Conservation (phyloP, 2,888 invertebrate genomes). For the Drosophila acutilabella region DNA sequence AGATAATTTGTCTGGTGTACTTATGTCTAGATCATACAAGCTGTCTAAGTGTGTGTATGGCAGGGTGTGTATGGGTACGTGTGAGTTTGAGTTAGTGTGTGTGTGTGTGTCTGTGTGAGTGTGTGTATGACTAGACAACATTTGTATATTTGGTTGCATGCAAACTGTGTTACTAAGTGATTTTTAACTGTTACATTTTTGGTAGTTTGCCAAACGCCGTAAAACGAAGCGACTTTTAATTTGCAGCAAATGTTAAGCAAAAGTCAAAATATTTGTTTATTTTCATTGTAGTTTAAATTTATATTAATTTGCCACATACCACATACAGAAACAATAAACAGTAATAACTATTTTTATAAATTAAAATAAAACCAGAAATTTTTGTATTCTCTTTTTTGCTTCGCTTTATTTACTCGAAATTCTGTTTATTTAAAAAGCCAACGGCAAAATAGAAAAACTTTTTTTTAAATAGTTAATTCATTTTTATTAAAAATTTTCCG, state of each 20-base stretch:
- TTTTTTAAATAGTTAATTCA: constrained; percentile 4
- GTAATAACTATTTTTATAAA: constrained; percentile 29
- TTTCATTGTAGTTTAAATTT: not conserved
- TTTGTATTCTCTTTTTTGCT: constrained; percentile 6
- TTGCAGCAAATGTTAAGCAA: constrained; percentile 17
- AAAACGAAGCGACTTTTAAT: constrained; percentile 41
- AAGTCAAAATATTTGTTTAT: too few species aligned
- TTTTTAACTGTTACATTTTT: constrained; percentile 35
- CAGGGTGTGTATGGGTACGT: not conserved
- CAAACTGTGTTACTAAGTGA: constrained; percentile 60
- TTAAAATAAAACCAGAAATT: not conserved
- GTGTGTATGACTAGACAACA: constrained; percentile 52
- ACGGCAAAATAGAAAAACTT: constrained; percentile 1
- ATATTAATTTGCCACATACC: constrained; percentile 8
- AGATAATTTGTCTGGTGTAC: constrained; percentile 79
- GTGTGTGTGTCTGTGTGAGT: not conserved
- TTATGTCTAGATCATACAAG: constrained; percentile 70
- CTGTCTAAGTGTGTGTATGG: constrained; percentile 26
- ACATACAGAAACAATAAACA: constrained; percentile 13
- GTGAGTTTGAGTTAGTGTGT: constrained; percentile 7
- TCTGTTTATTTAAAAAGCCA: constrained; percentile 5
- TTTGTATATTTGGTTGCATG: constrained; percentile 36
- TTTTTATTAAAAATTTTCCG: constrained; percentile 4
- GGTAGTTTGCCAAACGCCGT: constrained; percentile 30
- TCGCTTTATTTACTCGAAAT: constrained; percentile 4